A percentile compares a stretch with the other conserved stretches of the same genome.
phyloP scores from a whole-genome alignment of 2,888 invertebrate species.

The Anoncus sp. region DNA sequence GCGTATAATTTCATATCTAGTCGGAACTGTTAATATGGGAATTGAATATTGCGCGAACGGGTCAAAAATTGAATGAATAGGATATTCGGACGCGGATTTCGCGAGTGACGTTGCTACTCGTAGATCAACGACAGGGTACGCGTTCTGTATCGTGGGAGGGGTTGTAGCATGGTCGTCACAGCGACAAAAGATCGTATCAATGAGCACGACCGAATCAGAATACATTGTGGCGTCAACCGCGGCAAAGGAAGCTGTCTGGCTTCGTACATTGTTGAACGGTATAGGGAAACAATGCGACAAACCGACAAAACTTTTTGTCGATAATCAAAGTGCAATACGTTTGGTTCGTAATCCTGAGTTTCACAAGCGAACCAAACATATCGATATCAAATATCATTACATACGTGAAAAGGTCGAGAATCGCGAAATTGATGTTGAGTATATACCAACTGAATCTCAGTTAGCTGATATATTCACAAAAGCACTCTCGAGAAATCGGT shows the following conservation, averaged over 20 bases:
- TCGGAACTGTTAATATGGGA: slow-evolving; percentile 15
- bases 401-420: slow-evolving; percentile 45
- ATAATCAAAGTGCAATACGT: slow-evolving; percentile 58
- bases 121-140: slow-evolving; percentile 50
- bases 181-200: slow-evolving; percentile 36
- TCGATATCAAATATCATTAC: slow-evolving; percentile 54
- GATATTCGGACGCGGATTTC: slow-evolving; percentile 41
- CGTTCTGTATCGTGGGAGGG: slow-evolving; percentile 26
- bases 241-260: slow-evolving; percentile 39
- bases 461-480: slow-evolving; percentile 61
- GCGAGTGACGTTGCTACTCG: slow-evolving; percentile 40
- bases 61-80: not conserved
- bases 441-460: slow-evolving; percentile 50
- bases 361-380: slow-evolving; percentile 56
- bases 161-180: slow-evolving; percentile 49
- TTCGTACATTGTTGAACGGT: slow-evolving; percentile 38
- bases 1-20: slow-evolving; percentile 44
- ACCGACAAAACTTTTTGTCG: slow-evolving; percentile 27
- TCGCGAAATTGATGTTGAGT: slow-evolving; percentile 44
- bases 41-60: slow-evolving; percentile 25
- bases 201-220: slow-evolving; percentile 42
- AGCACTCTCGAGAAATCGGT: slow-evolving; percentile 34
- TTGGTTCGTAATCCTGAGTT: slow-evolving; percentile 53
- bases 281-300: slow-evolving; percentile 11
- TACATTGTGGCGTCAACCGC: slow-evolving; percentile 35